A percentile compares a stretch with the other conserved stretches of the same genome.
These are phyloP conservation scores for Pheosia tremula DNA, from an alignment of 2,888 invertebrate species.

Conservation along the genomic window DNA sequence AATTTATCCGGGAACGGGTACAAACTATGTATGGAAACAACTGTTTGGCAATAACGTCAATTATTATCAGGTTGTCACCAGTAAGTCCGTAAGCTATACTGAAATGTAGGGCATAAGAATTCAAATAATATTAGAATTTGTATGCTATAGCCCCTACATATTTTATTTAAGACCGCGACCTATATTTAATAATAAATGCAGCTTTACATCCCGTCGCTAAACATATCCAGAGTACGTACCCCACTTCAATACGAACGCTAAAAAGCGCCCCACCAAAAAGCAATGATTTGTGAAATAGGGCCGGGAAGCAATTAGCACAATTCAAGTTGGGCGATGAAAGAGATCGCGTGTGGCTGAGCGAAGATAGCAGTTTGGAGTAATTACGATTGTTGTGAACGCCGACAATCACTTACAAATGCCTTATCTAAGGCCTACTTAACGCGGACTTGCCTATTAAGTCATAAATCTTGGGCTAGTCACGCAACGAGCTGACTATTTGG, in stretches of 20 bases:
- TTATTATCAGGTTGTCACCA: no score
- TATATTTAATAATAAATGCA: not conserved
- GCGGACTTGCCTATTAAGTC: slow-evolving; percentile 81
- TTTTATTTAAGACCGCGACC: not conserved
- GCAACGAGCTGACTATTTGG: slow-evolving; percentile 77
- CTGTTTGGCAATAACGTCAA: no score
- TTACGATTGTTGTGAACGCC: slow-evolving; percentile 84
- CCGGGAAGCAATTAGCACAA: slow-evolving; percentile 72
- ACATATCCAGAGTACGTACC: not conserved
- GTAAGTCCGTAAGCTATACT: no score
- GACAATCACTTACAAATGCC: slow-evolving; percentile 84
- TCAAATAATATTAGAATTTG: no score
- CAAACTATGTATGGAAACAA: no score
- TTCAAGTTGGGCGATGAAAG: slow-evolving; percentile 71
- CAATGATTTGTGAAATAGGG: slow-evolving; percentile 53
- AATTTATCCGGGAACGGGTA: not conserved
- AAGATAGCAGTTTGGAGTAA: slow-evolving; percentile 83
- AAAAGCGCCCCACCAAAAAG: slow-evolving; percentile 24
- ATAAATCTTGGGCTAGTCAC: slow-evolving; percentile 80
- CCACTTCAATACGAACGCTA: slow-evolving; percentile 3
- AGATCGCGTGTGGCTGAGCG: slow-evolving; percentile 75
- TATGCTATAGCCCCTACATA: no score
- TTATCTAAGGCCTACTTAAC: slow-evolving; percentile 83
- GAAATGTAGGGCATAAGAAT: no score
- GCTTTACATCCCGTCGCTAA: not conserved